Conservation (phyloP, 2,797 vertebrate species). For the Liasis olivaceus region DNA sequence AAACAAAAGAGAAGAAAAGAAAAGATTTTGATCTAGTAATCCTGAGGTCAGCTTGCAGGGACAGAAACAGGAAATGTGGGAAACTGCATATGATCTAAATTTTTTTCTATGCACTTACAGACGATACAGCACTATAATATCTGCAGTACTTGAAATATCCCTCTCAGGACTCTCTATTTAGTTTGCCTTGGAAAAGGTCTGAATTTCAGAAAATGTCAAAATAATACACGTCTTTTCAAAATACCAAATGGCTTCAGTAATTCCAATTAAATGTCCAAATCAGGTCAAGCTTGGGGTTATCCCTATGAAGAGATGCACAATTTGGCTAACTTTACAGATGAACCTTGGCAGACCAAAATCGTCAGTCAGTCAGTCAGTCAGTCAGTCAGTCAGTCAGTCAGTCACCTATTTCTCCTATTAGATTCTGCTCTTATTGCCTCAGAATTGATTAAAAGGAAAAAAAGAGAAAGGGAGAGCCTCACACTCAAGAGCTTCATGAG, state of each 20-base stretch:
- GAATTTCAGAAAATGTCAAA: constrained; percentile 42
- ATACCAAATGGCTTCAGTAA: constrained; percentile 29
- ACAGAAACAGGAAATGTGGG: background rate
- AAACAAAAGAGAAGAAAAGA: too few species aligned
- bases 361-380: constrained; percentile 70
- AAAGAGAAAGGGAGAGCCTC: constrained; percentile 41
- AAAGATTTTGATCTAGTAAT: background rate
- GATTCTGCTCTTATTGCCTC: constrained; percentile 69
- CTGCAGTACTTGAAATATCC: constrained; percentile 37
- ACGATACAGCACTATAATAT: constrained; percentile 13
- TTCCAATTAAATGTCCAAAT: constrained; percentile 38
- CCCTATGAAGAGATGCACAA: constrained; percentile 52
- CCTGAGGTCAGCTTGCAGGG: background rate
- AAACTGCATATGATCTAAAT: background rate
- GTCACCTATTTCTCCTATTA: constrained; percentile 57
- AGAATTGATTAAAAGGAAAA: constrained; percentile 32
- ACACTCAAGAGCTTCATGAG: constrained; percentile 72
- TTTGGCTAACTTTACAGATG: constrained; percentile 51
- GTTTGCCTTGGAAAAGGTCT: background rate
- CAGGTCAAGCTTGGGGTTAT: constrained; percentile 48
- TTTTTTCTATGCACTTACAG: background rate
- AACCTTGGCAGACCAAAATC: constrained; percentile 67
- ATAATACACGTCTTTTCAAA: constrained; percentile 40
- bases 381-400: constrained; percentile 68
- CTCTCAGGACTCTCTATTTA: constrained; percentile 25